Conservation (phyloP, 2,797 vertebrate species). For the Hydrocynus forskahlii region DNA sequence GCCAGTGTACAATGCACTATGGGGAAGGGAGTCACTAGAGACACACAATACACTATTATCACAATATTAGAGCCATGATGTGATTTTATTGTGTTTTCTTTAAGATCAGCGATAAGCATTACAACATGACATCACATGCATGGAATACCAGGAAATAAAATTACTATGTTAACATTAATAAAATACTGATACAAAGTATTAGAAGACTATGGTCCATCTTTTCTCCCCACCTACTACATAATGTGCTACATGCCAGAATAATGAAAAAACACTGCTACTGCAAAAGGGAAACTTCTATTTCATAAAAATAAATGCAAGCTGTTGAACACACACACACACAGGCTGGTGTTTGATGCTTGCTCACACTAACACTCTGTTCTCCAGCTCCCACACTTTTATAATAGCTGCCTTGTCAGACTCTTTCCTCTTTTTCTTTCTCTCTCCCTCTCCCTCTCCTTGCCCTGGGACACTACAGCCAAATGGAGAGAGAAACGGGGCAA, state of each 20-base stretch:
- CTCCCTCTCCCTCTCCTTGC: conserved; percentile 46
- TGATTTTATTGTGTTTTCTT: neutral
- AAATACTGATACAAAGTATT: too few species aligned
- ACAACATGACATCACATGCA: too few species aligned
- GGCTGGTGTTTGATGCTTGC: conserved; percentile 43
- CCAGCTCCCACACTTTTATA: conserved; percentile 62
- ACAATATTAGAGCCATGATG: neutral
- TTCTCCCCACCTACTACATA: too few species aligned
- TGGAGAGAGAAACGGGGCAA: conserved; percentile 27
- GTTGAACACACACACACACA: conserved; percentile 15
- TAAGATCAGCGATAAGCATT: neutral
- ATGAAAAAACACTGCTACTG: too few species aligned
- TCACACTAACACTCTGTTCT: conserved; percentile 48
- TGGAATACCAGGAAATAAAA: too few species aligned
- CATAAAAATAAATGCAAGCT: too few species aligned
- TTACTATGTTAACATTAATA: too few species aligned
- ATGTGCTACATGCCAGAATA: too few species aligned
- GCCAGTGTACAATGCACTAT: neutral
- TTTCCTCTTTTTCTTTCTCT: conserved; percentile 46
- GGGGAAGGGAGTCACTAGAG: neutral
- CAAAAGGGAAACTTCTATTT: too few species aligned
- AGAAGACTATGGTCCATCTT: too few species aligned
- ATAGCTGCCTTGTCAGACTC: conserved; percentile 70
- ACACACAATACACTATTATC: neutral
- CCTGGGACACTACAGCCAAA: conserved; percentile 50